Conservation (phyloP, 1,140 invertebrate species). For the Macrobrachium nipponense region DNA sequence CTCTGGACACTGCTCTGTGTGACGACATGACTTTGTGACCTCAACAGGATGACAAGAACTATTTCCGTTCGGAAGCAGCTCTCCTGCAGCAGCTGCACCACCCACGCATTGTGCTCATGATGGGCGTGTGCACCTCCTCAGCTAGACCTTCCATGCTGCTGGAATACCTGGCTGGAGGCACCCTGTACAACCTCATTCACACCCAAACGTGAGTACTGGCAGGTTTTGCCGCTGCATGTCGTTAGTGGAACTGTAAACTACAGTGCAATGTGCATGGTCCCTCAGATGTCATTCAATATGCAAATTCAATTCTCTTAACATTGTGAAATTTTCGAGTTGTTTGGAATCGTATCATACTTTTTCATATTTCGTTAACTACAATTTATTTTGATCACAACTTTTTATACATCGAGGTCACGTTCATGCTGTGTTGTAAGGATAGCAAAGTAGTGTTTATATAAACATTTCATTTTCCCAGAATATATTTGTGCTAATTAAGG, state of each 20-base stretch:
- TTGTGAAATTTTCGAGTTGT: no score
- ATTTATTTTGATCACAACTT: no score
- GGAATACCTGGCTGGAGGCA: conserved; percentile 60
- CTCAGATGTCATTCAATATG: no score
- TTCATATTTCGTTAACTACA: no score
- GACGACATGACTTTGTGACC: neutral
- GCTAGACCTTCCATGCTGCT: conserved; percentile 63
- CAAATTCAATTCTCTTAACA: no score
- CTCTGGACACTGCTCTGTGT: neutral
- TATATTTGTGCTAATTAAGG: no score
- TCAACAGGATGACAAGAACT: conserved; percentile 63
- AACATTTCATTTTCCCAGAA: no score
- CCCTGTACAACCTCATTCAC: conserved; percentile 59
- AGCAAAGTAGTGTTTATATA: neutral
- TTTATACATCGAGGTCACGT: no score
- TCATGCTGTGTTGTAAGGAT: neutral
- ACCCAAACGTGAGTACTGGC: conserved; percentile 39
- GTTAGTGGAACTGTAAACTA: neutral
- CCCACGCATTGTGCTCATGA: conserved; percentile 61
- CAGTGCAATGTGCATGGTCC: neutral
- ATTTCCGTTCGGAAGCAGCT: conserved; percentile 63
- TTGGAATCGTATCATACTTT: no score
- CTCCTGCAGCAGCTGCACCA: conserved; percentile 64
- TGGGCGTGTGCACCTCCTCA: conserved; percentile 59
- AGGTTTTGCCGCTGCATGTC: neutral